phyloP scores from a whole-genome alignment of 2,113 vertebrate species.

The Phrynosoma platyrhinos region DNA sequence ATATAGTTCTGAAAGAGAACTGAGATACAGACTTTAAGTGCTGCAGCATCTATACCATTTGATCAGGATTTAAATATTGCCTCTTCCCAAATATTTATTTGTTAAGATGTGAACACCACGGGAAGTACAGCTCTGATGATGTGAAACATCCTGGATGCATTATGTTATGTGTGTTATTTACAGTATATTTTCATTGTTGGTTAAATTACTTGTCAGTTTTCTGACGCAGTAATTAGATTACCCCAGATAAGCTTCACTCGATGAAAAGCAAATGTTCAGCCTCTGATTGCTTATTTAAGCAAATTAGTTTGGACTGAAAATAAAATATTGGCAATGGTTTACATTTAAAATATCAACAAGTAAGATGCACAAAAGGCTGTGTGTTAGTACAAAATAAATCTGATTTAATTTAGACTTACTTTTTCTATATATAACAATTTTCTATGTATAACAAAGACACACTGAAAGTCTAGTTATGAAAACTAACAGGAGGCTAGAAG shows the following conservation, averaged over 20 bases:
- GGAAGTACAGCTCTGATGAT: slow-evolving; percentile 12
- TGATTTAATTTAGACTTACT: neutral
- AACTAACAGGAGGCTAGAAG: too few relatives aligned
- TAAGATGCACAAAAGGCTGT: neutral
- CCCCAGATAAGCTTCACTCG: slow-evolving; percentile 17
- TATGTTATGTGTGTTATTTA: slow-evolving; percentile 29
- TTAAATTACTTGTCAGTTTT: slow-evolving; percentile 46
- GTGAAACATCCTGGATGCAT: slow-evolving; percentile 1
- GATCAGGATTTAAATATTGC: neutral
- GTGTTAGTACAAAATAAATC: neutral
- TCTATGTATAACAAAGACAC: too few relatives aligned
- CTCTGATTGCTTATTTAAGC: slow-evolving; percentile 36
- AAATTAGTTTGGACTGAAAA: slow-evolving; percentile 34
- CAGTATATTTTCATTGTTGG: slow-evolving; percentile 47
- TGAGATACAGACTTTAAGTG: neutral
- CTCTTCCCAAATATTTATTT: slow-evolving; percentile 17
- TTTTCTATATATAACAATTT: too few relatives aligned
- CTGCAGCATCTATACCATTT: neutral
- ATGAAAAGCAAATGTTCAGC: slow-evolving; percentile 41
- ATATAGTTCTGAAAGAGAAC: neutral
- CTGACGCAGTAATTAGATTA: slow-evolving; percentile 38
- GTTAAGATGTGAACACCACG: neutral
- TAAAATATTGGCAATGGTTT: slow-evolving; percentile 22
- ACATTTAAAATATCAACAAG: slow-evolving; percentile 5
- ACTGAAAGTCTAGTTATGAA: too few relatives aligned